Conservation (phyloP, 2,888 invertebrate species). For the Tiphia femorata region DNA sequence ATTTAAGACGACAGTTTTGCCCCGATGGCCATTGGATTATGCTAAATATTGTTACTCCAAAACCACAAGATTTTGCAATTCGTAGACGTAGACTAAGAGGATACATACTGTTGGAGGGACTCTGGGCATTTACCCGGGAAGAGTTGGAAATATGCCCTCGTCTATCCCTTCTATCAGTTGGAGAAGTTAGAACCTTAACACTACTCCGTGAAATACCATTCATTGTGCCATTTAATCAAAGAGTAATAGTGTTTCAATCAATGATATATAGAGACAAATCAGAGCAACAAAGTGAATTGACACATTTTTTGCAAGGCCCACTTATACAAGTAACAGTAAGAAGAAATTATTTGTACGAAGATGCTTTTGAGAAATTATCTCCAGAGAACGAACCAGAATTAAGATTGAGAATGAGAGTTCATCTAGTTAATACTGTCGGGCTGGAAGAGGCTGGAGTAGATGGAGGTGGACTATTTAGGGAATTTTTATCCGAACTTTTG, state of each 20-base stretch:
- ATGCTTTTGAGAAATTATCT: slow-evolving; percentile 94
- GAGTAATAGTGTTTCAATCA: slow-evolving; percentile 88
- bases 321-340: slow-evolving; percentile 83
- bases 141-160: slow-evolving; percentile 84
- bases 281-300: slow-evolving; percentile 81
- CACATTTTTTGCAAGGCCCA: slow-evolving; percentile 82
- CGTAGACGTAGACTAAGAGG: slow-evolving; percentile 68
- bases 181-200: slow-evolving; percentile 88
- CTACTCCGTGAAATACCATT: slow-evolving; percentile 95
- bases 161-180: slow-evolving; percentile 87
- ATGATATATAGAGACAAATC: slow-evolving; percentile 76
- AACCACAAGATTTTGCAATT: slow-evolving; percentile 72
- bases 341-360: slow-evolving; percentile 96
- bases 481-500: slow-evolving; percentile 93
- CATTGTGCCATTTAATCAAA: slow-evolving; percentile 90
- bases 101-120: slow-evolving; percentile 72
- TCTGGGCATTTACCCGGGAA: slow-evolving; percentile 72
- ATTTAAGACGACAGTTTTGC: slow-evolving; percentile 85
- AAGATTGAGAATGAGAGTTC: slow-evolving; percentile 87
- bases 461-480: slow-evolving; percentile 96
- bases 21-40: slow-evolving; percentile 79
- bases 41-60: slow-evolving; percentile 69
- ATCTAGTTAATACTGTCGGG: slow-evolving; percentile 90
- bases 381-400: slow-evolving; percentile 91
- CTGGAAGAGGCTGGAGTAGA: slow-evolving; percentile 97